Conservation (phyloP, 1,140 invertebrate species). For the Thaumetopoea pityocampa region DNA sequence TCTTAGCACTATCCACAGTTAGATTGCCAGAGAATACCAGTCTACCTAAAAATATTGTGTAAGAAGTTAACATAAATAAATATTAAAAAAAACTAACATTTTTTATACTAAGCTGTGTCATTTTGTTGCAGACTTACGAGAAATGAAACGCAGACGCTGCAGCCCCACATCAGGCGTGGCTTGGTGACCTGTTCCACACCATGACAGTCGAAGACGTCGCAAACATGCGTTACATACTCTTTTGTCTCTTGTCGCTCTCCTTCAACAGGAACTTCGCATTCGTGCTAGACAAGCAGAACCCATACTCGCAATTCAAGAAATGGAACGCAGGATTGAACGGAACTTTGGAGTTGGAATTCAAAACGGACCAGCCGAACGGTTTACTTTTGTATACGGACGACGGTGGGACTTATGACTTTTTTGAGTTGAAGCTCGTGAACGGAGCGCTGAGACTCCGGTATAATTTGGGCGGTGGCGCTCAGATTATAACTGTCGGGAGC, state of each 20-base stretch:
- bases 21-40: too few relatives aligned
- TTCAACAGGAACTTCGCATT: conserved; percentile 76
- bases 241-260: conserved; percentile 57
- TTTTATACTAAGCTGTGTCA: neutral
- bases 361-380: conserved; percentile 92
- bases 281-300: conserved; percentile 88
- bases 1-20: too few relatives aligned
- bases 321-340: conserved; percentile 93
- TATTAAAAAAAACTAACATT: too few relatives aligned
- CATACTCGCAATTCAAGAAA: conserved; percentile 92
- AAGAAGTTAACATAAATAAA: neutral
- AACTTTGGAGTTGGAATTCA: conserved; percentile 94
- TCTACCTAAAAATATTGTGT: neutral
- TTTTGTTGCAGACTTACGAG: conserved; percentile 58
- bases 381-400: conserved; percentile 95
- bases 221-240: conserved; percentile 59
- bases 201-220: conserved; percentile 45
- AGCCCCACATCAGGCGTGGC: conserved; percentile 34
- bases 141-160: conserved; percentile 65
- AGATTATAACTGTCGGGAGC: conserved; percentile 90
- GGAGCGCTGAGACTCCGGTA: conserved; percentile 91
- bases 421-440: conserved; percentile 95
- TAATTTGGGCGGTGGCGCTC: conserved; percentile 90
- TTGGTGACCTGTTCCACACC: conserved; percentile 44
- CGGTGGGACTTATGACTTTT: conserved; percentile 95